Evolutionary conservation across 1,140 invertebrate genomes (phyloP).

Genomic region (Armadillidium nasatum): DNA sequence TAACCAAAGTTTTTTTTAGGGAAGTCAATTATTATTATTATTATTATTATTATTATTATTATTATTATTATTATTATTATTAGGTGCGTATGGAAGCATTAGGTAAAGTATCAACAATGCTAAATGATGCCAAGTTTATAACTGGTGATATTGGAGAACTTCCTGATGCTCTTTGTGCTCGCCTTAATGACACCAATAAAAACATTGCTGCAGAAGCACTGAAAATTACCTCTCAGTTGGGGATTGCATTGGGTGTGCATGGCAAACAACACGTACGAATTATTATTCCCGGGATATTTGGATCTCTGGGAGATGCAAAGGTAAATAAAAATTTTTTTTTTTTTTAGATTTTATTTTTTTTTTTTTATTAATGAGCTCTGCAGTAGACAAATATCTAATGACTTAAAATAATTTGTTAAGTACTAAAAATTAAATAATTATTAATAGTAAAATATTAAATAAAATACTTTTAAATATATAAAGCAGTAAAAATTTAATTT

Average conservation of each 20-base stretch:
- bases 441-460: too few species aligned
- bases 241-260: constrained; percentile 71
- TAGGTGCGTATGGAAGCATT: constrained; percentile 74
- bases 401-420: too few species aligned
- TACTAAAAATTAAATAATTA: background rate
- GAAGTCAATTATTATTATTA: too few species aligned
- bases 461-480: too few species aligned
- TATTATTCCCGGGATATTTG: constrained; percentile 77
- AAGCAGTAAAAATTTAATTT: too few species aligned
- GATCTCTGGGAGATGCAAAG: constrained; percentile 66
- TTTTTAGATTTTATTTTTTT: too few species aligned
- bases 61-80: background rate
- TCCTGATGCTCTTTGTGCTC: constrained; percentile 66
- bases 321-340: constrained; percentile 53
- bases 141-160: constrained; percentile 76
- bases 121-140: constrained; percentile 72
- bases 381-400: background rate
- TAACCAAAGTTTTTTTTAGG: too few species aligned
- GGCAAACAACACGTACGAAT: constrained; percentile 72
- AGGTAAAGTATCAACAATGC: constrained; percentile 68
- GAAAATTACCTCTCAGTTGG: constrained; percentile 72
- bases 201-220: constrained; percentile 79
- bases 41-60: background rate
- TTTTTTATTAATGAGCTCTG: background rate
- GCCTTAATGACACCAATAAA: constrained; percentile 82